Evolutionary conservation across 2,113 vertebrate species (phyloP), one percentile per base, ranked within the genome.

Genomic region (Sylvilagus bachmani): DNA sequence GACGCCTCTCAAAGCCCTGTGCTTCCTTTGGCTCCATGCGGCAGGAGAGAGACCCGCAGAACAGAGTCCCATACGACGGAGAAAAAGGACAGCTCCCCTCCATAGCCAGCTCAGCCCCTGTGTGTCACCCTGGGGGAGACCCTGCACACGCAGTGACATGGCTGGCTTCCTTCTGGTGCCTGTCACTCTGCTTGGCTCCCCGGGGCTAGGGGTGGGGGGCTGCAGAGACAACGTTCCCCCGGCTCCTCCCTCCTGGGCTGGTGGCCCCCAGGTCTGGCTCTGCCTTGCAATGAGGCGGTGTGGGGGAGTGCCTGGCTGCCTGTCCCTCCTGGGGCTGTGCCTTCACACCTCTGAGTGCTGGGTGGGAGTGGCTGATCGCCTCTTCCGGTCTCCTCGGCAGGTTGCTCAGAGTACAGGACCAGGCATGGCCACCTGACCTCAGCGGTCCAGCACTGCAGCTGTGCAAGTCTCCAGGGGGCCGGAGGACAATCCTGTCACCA

Each of bases 301-400:
- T 90, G 61, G 92, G 61, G 92, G 95, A 80, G 69, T 83, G 79
- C 38, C 69, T 89, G 6, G 70, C 90, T 77, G 61, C 86, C 75
- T 86, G 36, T 93, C 69, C 55, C 81, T 86, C 53, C 25, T 71
- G 73, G 66, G 88, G 74, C 62, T 74, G 61, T 36, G 31, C 89
- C 80, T 91, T 95, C 94, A 92, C 85, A 93, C 85, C 44, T 94
- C 73, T 24, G 17, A 44, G 70, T 13, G 70, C 81, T 24, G 78
- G 64, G 79, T 92, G 49, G 82, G 90, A 58, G 74, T 11, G 19
- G 85, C 64, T 31, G 29, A 92, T 66, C 12, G 19, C 69, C 77
- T 86, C 51, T 62, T 67, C n/a, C 55, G 29, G 89, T 33, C 49
- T 31, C 49, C 25, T 66, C 49, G 0, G 1, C 25, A 62, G 53